Percentiles rank a stretch among this genome's conserved stretches.
These are phyloP conservation scores for Drosophila sulfurigaster DNA, from an alignment of 1,140 invertebrate species.

Conservation along the genomic window DNA sequence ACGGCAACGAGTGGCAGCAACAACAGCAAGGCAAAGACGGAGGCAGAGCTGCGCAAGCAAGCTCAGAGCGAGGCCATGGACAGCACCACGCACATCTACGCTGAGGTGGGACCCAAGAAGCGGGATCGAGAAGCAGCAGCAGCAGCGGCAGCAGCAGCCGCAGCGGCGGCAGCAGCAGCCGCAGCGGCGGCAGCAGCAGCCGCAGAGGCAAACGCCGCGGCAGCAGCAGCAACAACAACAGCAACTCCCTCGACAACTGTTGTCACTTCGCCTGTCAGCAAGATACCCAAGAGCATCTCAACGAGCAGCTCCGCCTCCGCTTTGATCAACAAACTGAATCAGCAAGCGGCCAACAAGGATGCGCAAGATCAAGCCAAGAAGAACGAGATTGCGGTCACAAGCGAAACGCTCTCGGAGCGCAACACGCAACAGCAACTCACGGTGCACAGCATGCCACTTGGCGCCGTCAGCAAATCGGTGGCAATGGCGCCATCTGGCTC, in stretches of 20 bases:
- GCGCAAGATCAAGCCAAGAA: slow-evolving; percentile 52
- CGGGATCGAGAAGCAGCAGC: slow-evolving; percentile 70
- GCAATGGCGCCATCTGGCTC: slow-evolving; percentile 58
- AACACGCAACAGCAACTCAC: slow-evolving; percentile 86
- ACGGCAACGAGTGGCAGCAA: slow-evolving; percentile 48
- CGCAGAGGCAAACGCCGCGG: slow-evolving; percentile 33
- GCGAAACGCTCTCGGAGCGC: slow-evolving; percentile 74
- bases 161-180: slow-evolving; percentile 32
- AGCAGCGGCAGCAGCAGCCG: slow-evolving; percentile 71
- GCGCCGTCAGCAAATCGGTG: slow-evolving; percentile 87
- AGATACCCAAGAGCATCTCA: slow-evolving; percentile 77
- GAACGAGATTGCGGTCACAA: slow-evolving; percentile 72
- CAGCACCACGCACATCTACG: slow-evolving; percentile 80
- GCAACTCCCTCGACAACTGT: slow-evolving; percentile 23
- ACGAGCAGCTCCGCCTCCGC: slow-evolving; percentile 63
- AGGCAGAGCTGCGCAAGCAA: slow-evolving; percentile 58
- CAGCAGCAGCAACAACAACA: slow-evolving; percentile 66
- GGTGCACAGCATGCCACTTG: slow-evolving; percentile 89
- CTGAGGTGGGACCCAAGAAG: slow-evolving; percentile 80
- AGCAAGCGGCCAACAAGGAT: slow-evolving; percentile 55
- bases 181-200: slow-evolving; percentile 44
- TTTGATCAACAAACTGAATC: slow-evolving; percentile 70
- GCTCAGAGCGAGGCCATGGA: slow-evolving; percentile 72
- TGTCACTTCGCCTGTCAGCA: slow-evolving; percentile 56
- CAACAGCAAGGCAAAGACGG: slow-evolving; percentile 34